phyloP scores from a whole-genome alignment of 37 sponge, comb jelly and placozoan genomes.

The Aplysina aerophoba region DNA sequence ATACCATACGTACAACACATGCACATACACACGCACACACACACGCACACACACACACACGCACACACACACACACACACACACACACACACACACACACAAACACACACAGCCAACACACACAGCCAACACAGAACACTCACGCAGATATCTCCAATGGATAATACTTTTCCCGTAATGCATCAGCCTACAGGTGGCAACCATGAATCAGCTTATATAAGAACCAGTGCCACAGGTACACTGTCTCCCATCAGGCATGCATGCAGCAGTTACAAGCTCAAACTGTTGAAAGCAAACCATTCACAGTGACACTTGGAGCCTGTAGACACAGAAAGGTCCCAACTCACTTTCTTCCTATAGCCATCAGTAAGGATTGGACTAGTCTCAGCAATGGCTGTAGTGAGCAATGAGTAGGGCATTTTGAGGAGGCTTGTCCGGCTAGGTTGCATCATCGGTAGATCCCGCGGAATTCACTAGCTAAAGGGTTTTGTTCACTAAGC shows the following conservation, averaged over 20 bases:
- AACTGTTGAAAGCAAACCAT: background rate
- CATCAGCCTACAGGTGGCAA: slow-evolving; percentile 19
- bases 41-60: too few relatives aligned
- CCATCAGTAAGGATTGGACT: background rate
- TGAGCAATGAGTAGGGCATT: background rate
- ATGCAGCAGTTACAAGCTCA: background rate
- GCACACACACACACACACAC: slow-evolving; percentile 8
- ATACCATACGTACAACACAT: too few relatives aligned
- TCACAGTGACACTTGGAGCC: background rate
- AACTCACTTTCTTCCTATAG: background rate
- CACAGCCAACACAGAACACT: background rate
- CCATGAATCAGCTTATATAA: background rate
- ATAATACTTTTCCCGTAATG: slow-evolving; percentile 51
- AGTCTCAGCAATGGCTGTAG: slow-evolving; percentile 2
- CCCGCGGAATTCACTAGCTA: too few relatives aligned
- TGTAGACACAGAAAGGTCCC: background rate
- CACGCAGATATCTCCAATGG: slow-evolving; percentile 63
- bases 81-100: slow-evolving; percentile 4
- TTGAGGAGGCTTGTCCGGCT: too few relatives aligned
- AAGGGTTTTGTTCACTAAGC: too few relatives aligned
- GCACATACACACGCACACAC: too few relatives aligned
- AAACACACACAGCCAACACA: background rate
- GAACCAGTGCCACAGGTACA: background rate
- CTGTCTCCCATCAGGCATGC: background rate
- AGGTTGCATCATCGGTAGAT: too few relatives aligned